A percentile compares a stretch with the other conserved stretches of the same genome.
Evolutionary conservation across 1,140 invertebrate genomes (phyloP).

Genomic region (Drosophila parvula): DNA sequence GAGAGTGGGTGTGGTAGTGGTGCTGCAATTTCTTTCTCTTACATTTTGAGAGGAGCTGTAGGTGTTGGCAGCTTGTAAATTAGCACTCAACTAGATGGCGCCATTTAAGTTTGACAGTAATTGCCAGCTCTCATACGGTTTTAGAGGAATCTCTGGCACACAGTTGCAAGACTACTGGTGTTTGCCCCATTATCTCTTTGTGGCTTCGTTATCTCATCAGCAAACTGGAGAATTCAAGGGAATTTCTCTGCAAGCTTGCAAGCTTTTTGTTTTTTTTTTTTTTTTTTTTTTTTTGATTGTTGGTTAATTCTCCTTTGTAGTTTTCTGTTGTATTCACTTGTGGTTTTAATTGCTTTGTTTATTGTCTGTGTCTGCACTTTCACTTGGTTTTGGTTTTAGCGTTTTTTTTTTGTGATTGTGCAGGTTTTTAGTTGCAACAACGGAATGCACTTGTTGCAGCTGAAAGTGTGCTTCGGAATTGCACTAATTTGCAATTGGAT

Average conservation of each 20-base stretch:
- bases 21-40: conserved; percentile 16
- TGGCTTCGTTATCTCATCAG: conserved; percentile 5
- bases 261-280: conserved; percentile 17
- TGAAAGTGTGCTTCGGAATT: conserved; percentile 17
- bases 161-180: conserved; percentile 10
- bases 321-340: conserved; percentile 10
- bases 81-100: conserved; percentile 14
- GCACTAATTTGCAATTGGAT: conserved; percentile 18
- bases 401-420: conserved; percentile 7
- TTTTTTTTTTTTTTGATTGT: not conserved
- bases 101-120: conserved; percentile 24
- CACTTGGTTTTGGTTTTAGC: conserved; percentile 30
- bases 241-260: conserved; percentile 24
- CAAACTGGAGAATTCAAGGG: conserved; percentile 1
- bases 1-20: conserved; percentile 9
- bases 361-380: conserved; percentile 22
- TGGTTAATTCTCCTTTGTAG: conserved; percentile 27
- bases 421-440: conserved; percentile 13
- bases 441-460: conserved; percentile 41
- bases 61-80: conserved; percentile 48
- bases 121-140: conserved; percentile 8
- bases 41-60: conserved; percentile 6
- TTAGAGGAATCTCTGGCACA: not conserved
- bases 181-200: conserved; percentile 4
- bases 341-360: conserved; percentile 46